Evolutionary conservation across 92 coral and sea anemone species (phyloP).

Genomic region (Epizoanthus scotinus): DNA sequence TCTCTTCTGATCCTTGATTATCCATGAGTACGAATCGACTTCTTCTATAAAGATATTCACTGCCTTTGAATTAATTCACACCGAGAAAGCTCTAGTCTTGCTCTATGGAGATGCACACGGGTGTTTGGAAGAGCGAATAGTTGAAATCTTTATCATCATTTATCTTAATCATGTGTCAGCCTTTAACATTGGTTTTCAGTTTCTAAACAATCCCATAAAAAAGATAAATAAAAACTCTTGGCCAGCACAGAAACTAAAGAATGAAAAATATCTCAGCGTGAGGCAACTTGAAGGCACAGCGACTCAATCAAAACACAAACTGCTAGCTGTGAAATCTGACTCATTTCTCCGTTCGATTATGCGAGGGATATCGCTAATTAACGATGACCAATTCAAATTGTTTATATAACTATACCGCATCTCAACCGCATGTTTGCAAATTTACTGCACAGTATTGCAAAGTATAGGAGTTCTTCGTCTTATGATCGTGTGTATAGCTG

Average conservation of each 20-base stretch:
- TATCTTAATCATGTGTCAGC: not conserved
- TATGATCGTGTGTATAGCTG: not conserved
- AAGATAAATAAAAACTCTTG: not conserved
- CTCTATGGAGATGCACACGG: not conserved
- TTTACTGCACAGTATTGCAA: not conserved
- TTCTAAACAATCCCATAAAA: not conserved
- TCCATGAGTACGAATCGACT: not conserved
- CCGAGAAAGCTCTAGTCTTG: not conserved
- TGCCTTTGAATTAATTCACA: not conserved
- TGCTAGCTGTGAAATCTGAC: not conserved
- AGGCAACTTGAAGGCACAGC: not conserved
- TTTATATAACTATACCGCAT: slow-evolving; percentile 9
- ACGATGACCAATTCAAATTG: not conserved
- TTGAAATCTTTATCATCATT: not conserved
- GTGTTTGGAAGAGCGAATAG: not conserved
- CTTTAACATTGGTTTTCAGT: slow-evolving; percentile 5
- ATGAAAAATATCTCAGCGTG: not conserved
- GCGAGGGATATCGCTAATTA: not conserved
- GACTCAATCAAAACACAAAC: not conserved
- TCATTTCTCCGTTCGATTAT: not conserved
- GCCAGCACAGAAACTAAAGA: not conserved
- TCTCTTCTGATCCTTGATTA: not conserved
- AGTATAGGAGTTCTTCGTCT: too few relatives aligned
- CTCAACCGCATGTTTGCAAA: not conserved
- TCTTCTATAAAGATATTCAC: not conserved